Conservation (phyloP, 2,113 vertebrate species). For the Callipepla squamata region DNA sequence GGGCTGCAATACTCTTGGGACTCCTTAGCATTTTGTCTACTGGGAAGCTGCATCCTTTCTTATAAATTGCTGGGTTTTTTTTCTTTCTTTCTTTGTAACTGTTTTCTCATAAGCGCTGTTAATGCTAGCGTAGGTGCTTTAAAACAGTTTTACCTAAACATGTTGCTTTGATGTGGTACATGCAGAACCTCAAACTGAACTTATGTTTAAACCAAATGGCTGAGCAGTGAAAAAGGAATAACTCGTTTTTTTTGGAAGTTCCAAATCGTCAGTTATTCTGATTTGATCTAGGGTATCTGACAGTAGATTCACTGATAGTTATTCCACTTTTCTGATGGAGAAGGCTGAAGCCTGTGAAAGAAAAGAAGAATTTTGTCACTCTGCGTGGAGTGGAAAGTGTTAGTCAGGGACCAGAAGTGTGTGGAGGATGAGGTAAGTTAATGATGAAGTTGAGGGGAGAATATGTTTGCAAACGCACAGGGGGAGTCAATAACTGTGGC, state of each 20-base stretch:
- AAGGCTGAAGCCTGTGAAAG: not conserved
- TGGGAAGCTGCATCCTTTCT: slow-evolving; percentile 13
- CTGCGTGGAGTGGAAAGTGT: not conserved
- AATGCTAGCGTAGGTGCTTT: not conserved
- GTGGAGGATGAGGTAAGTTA: not conserved
- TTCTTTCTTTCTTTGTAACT: not conserved
- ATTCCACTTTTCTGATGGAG: not conserved
- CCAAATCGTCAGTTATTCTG: not conserved
- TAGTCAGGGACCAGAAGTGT: not conserved
- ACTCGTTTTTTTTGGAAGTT: not conserved
- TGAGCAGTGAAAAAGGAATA: not conserved
- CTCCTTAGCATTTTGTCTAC: slow-evolving; percentile 24
- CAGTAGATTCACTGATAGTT: not conserved
- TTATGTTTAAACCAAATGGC: not conserved
- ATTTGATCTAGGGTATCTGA: not conserved
- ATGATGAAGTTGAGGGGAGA: not conserved
- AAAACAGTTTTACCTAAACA: not conserved
- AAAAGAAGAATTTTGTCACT: not conserved
- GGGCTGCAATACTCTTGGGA: slow-evolving; percentile 32
- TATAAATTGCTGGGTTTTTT: not conserved
- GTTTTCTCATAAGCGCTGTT: not conserved
- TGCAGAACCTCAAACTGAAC: not conserved
- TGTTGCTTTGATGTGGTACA: not conserved
- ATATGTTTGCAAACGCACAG: not conserved
- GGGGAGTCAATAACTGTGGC: not conserved